A percentile compares a stretch with the other conserved stretches of the same genome.
Conservation (phyloP, 2,888 invertebrate species). For the Pardosa pseudoannulata region DNA sequence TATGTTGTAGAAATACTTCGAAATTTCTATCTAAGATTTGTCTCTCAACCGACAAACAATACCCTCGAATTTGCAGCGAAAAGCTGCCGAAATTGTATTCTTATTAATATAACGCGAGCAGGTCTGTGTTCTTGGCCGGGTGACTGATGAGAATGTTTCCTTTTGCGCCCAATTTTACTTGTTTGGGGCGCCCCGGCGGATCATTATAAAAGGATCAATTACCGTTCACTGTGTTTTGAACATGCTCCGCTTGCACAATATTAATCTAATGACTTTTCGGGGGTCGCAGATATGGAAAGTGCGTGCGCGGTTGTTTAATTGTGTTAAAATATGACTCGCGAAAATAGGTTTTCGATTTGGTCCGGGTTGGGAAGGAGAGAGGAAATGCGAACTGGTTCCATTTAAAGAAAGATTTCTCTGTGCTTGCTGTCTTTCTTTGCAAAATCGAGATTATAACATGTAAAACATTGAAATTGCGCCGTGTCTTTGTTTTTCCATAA, state of each 20-base stretch:
- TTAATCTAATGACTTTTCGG: not conserved
- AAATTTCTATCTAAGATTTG: no score
- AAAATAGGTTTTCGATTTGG: constrained; percentile 2
- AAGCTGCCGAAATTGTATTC: not conserved
- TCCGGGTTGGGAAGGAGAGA: no score
- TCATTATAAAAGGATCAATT: constrained; percentile 53
- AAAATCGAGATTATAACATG: no score
- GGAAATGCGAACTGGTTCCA: not conserved
- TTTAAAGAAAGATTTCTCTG: no score
- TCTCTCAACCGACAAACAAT: no score
- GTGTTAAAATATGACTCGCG: not conserved
- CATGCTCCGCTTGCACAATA: not conserved
- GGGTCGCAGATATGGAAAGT: not conserved
- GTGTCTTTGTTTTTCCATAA: no score
- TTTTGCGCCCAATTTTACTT: not conserved
- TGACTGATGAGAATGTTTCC: not conserved
- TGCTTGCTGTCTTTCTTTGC: no score
- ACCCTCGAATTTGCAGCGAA: not conserved
- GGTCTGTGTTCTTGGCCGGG: not conserved
- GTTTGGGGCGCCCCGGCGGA: not conserved
- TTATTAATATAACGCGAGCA: not conserved
- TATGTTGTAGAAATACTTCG: no score
- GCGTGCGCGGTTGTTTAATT: not conserved
- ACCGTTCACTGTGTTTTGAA: not conserved
- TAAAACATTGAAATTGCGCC: no score